Evolutionary conservation across 2,888 invertebrate genomes (phyloP).

Genomic region (Ephialtes manifestator): DNA sequence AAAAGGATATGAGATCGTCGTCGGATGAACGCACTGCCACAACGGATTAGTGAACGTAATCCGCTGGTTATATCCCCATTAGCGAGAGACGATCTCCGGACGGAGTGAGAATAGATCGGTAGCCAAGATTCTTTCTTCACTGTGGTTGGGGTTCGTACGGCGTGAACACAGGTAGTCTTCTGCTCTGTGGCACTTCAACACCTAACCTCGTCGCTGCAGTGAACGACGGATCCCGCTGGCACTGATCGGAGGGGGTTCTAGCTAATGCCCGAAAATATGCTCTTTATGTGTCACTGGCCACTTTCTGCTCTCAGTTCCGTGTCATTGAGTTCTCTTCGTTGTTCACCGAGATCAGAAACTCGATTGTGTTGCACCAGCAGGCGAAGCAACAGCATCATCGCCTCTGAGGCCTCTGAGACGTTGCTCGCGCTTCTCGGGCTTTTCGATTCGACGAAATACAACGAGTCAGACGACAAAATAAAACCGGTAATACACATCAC

Average conservation of each 20-base stretch:
- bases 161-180: slow-evolving; percentile 68
- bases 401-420: background rate
- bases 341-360: slow-evolving; percentile 44
- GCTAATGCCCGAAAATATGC: slow-evolving; percentile 84
- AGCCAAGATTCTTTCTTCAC: slow-evolving; percentile 71
- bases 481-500: background rate
- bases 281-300: slow-evolving; percentile 86
- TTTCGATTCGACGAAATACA: slow-evolving; percentile 28
- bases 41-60: slow-evolving; percentile 80
- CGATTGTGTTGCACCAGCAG: slow-evolving; percentile 64
- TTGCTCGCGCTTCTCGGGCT: background rate
- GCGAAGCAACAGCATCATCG: slow-evolving; percentile 1
- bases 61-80: slow-evolving; percentile 84
- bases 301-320: slow-evolving; percentile 78
- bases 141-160: slow-evolving; percentile 31
- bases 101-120: slow-evolving; percentile 72
- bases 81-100: slow-evolving; percentile 69
- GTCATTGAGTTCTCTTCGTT: slow-evolving; percentile 61
- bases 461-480: slow-evolving; percentile 19
- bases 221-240: slow-evolving; percentile 58
- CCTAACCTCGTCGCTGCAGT: slow-evolving; percentile 26
- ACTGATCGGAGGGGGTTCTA: slow-evolving; percentile 48
- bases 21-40: slow-evolving; percentile 69
- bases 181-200: slow-evolving; percentile 44
- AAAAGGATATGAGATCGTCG: slow-evolving; percentile 74